Conservation (phyloP, 2,113 vertebrate genomes). For the Strix aluco region DNA sequence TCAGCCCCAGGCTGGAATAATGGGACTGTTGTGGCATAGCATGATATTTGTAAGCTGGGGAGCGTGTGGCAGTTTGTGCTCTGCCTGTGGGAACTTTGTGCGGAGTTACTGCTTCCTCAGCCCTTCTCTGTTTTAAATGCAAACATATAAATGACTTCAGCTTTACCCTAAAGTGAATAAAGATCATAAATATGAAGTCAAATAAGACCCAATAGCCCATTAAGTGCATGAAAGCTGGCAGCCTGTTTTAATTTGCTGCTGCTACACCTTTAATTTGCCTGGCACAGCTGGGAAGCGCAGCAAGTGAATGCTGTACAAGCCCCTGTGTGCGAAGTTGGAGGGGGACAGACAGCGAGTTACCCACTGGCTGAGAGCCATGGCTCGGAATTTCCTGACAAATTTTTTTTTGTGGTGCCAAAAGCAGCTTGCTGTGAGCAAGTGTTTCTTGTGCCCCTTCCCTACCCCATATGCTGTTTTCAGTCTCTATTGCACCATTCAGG, state of each 20-base stretch:
- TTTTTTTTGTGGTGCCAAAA: not conserved
- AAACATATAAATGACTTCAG: not conserved
- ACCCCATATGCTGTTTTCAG: not conserved
- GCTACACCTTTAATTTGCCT: not conserved
- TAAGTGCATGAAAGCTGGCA: not conserved
- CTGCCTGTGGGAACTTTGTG: not conserved
- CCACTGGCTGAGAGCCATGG: not conserved
- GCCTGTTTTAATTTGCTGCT: not conserved
- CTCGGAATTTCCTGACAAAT: not conserved
- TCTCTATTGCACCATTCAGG: not conserved
- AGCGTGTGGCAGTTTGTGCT: not conserved
- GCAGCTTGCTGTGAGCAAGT: not conserved
- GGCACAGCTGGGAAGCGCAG: not conserved
- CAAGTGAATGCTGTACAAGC: not conserved
- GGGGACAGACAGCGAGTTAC: not conserved
- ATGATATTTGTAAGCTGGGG: rapidly evolving
- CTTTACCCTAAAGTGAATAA: not conserved
- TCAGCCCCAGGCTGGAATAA: not conserved
- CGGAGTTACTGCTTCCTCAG: not conserved
- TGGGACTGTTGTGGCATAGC: not conserved
- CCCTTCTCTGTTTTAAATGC: not conserved
- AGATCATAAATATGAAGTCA: not conserved
- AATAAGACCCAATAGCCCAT: not conserved
- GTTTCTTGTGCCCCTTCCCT: not conserved
- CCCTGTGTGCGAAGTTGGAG: not conserved